Percentiles rank a stretch among this genome's conserved stretches.
Conservation (phyloP, 2,888 invertebrate species). For the Scrobipalpa costella region DNA sequence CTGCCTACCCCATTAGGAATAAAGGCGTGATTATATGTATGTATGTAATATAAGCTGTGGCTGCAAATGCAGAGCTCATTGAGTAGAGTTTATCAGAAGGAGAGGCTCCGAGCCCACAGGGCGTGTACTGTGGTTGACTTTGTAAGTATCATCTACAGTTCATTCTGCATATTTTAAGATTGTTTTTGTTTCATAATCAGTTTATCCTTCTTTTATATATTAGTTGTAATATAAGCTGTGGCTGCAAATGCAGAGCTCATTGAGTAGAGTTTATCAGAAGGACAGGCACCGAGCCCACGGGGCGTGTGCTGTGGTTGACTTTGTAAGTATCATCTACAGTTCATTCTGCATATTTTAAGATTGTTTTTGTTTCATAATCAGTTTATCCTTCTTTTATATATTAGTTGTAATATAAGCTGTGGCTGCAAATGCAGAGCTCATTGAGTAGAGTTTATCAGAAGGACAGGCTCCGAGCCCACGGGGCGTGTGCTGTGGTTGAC, state of each 20-base stretch:
- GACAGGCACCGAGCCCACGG: not conserved
- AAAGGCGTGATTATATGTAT: too few species aligned
- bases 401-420: not conserved
- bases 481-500: not conserved
- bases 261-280: constrained; percentile 5
- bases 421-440: not conserved
- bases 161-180: not conserved
- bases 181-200: too few species aligned
- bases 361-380: too few species aligned
- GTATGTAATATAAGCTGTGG: too few species aligned
- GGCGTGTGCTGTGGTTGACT: not conserved
- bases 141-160: not conserved
- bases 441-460: constrained; percentile 2
- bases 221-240: not conserved
- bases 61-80: not conserved
- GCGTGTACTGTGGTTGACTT: not conserved
- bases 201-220: not conserved
- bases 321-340: not conserved
- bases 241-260: not conserved
- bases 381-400: not conserved
- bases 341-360: not conserved
- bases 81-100: constrained; percentile 5
- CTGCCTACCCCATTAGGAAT: too few species aligned
- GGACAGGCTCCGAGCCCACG: not conserved
- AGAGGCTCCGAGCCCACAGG: not conserved